Conservation (phyloP, 2,888 invertebrate species). For the Flabesymbios commensalis region DNA sequence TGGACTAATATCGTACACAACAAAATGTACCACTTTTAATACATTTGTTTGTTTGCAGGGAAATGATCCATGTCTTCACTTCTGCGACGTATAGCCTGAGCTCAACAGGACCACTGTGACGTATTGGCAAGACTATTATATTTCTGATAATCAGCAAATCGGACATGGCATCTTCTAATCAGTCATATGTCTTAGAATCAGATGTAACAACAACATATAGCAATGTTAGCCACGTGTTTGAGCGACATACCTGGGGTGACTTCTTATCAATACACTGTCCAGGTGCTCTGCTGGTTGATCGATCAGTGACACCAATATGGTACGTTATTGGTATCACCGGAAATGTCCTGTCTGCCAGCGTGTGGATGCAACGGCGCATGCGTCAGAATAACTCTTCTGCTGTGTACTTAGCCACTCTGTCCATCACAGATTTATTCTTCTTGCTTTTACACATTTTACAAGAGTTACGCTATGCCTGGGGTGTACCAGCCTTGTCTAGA, state of each 20-base stretch:
- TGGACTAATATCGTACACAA: no score
- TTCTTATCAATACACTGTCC: slow-evolving; percentile 38
- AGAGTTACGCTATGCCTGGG: slow-evolving; percentile 57
- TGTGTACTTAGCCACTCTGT: slow-evolving; percentile 55
- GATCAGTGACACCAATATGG: slow-evolving; percentile 54
- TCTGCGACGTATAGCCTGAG: no score
- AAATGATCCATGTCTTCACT: no score
- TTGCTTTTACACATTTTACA: slow-evolving; percentile 50
- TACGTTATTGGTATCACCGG: slow-evolving; percentile 54
- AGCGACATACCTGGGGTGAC: not conserved
- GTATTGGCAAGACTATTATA: no score
- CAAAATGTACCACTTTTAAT: no score
- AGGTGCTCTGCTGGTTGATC: slow-evolving; percentile 45
- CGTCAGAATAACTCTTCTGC: slow-evolving; percentile 57
- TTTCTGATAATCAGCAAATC: no score
- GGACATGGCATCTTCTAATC: no score
- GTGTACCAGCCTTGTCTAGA: slow-evolving; percentile 41
- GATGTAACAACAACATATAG: no score
- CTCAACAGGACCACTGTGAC: no score
- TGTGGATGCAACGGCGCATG: slow-evolving; percentile 55
- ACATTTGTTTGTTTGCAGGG: no score
- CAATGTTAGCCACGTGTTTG: no score
- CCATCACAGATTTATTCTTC: slow-evolving; percentile 51
- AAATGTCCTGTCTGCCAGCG: slow-evolving; percentile 53
- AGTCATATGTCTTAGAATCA: no score